Conservation (phyloP, 2,113 vertebrate species). For the Catagonus wagneri region DNA sequence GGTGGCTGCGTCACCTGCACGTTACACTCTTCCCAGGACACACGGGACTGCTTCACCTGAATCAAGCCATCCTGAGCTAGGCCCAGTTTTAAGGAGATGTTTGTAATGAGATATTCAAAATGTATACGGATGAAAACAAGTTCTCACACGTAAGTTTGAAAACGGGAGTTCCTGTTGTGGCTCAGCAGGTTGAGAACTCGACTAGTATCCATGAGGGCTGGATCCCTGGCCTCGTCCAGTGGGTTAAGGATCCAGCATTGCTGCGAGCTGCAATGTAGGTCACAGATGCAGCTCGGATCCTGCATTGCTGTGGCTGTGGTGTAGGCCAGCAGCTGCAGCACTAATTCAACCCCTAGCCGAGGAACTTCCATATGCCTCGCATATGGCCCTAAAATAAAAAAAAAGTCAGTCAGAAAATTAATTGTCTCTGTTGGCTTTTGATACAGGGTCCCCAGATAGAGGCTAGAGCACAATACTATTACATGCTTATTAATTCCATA, state of each 20-base stretch:
- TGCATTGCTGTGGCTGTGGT: too few relatives aligned
- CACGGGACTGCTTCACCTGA: background rate
- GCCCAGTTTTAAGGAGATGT: background rate
- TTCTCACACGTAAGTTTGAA: background rate
- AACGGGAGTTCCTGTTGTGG: too few relatives aligned
- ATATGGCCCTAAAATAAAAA: too few relatives aligned
- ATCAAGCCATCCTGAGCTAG: background rate
- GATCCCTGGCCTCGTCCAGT: too few relatives aligned
- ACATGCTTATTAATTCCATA: background rate
- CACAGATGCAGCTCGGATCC: too few relatives aligned
- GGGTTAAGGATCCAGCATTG: too few relatives aligned
- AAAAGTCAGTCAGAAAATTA: constrained; percentile 6
- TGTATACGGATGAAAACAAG: constrained; percentile 1
- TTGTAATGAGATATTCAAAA: constrained; percentile 21
- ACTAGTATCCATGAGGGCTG: too few relatives aligned
- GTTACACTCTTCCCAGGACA: background rate
- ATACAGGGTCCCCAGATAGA: background rate
- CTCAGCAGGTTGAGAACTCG: too few relatives aligned
- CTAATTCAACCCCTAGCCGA: too few relatives aligned
- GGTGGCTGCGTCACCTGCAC: background rate
- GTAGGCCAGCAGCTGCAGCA: too few relatives aligned
- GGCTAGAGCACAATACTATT: background rate
- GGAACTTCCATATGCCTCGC: too few relatives aligned
- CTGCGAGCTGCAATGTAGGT: too few relatives aligned
- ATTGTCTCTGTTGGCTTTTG: background rate